Percentiles rank a stretch among this genome's conserved stretches.
phyloP scores from a whole-genome alignment of 2,113 vertebrate genomes.

The Planiliza haematocheilus region DNA sequence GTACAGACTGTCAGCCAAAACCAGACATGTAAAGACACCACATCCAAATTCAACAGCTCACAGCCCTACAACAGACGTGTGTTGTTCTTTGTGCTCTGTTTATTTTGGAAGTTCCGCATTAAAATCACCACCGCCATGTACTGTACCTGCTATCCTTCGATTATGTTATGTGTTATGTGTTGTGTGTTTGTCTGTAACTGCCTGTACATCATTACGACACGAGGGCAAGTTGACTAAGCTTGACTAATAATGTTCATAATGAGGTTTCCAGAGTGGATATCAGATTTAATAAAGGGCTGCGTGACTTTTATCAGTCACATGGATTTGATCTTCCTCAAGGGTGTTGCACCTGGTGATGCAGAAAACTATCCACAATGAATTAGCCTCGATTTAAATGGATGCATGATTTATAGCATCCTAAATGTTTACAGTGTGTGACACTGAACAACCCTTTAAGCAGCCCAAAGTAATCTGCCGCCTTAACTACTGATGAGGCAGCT shows the following conservation, averaged over 20 bases:
- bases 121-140: not conserved
- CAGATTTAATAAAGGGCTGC: not conserved
- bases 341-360: not conserved
- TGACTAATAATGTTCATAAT: not conserved
- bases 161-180: too few species aligned
- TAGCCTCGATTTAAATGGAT: not conserved
- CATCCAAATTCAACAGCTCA: too few species aligned
- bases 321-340: not conserved
- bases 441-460: constrained; percentile 12
- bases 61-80: not conserved
- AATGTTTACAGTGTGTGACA: not conserved
- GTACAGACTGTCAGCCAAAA: too few species aligned
- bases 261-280: not conserved
- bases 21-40: too few species aligned
- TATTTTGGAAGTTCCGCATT: not conserved
- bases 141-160: not conserved
- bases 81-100: not conserved
- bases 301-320: not conserved
- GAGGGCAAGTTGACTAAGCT: not conserved
- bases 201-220: not conserved
- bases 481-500: constrained; percentile 2
- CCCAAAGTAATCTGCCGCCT: constrained; percentile 5
- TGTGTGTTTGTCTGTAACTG: not conserved
- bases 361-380: too few species aligned
- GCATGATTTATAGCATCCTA: not conserved